These are phyloP conservation scores for Germaria angustata DNA, from an alignment of 2,888 invertebrate species.

Conservation along the genomic window DNA sequence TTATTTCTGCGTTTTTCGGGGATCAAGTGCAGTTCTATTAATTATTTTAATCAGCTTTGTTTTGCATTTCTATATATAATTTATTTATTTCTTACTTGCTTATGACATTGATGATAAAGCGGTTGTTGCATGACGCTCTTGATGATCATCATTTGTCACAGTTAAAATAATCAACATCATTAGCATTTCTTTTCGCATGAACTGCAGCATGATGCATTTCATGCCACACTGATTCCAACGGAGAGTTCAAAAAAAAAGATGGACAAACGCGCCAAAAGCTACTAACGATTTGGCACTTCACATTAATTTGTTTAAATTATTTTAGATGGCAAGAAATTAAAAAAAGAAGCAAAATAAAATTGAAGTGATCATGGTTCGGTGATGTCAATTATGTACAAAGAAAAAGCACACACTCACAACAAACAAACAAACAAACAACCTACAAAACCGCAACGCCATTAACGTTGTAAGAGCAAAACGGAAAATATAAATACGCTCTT, in stretches of 20 bases:
- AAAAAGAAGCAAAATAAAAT: not conserved
- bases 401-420: slow-evolving; percentile 8
- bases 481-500: slow-evolving; percentile 2
- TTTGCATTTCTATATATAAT: not conserved
- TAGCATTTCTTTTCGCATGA: slow-evolving; percentile 30
- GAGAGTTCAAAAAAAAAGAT: slow-evolving; percentile 21
- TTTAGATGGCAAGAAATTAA: slow-evolving; percentile 27
- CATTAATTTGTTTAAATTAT: slow-evolving; percentile 57
- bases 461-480: not conserved
- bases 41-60: slow-evolving; percentile 40
- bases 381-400: slow-evolving; percentile 45
- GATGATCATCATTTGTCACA: slow-evolving; percentile 49
- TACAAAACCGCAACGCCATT: slow-evolving; percentile 4
- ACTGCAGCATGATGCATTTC: slow-evolving; percentile 37
- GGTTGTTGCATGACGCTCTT: not conserved
- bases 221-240: slow-evolving; percentile 20
- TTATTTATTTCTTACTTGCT: slow-evolving; percentile 21
- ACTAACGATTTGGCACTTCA: slow-evolving; percentile 59
- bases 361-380: slow-evolving; percentile 50
- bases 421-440: not conserved
- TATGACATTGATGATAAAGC: slow-evolving; percentile 12
- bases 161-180: slow-evolving; percentile 52
- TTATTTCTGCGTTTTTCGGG: not conserved
- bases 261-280: slow-evolving; percentile 60
- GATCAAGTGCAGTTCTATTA: slow-evolving; percentile 7